These are phyloP conservation scores for Malthinus seriepunctatus DNA, from an alignment of 2,888 invertebrate species.

Conservation along the genomic window DNA sequence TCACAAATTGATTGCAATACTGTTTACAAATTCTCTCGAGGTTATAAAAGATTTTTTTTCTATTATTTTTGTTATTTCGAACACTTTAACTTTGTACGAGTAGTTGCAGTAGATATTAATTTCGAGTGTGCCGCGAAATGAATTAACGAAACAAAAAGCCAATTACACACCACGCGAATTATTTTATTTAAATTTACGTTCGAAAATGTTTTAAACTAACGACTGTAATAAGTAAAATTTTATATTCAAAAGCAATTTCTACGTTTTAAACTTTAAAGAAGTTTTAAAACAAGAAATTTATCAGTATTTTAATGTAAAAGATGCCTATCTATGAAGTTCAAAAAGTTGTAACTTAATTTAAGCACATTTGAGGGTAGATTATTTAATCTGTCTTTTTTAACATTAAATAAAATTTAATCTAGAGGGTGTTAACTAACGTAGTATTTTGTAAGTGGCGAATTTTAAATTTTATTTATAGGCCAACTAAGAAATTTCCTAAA, in stretches of 20 bases:
- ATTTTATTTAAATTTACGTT: not conserved
- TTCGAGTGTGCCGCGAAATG: no score
- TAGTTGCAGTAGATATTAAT: no score
- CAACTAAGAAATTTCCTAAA: constrained; percentile 18
- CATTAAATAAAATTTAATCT: constrained; percentile 32
- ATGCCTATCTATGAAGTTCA: constrained; percentile 17
- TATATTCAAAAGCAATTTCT: constrained; percentile 1
- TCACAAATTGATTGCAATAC: constrained; percentile 21
- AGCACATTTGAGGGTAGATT: constrained; percentile 28
- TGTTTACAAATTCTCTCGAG: not conserved
- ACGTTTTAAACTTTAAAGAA: constrained; percentile 20
- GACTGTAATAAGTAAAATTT: not conserved
- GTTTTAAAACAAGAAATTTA: constrained; percentile 24
- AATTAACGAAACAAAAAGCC: no score
- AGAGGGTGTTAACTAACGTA: constrained; percentile 28
- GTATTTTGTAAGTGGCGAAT: constrained; percentile 27
- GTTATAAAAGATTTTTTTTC: no score
- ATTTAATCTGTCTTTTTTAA: constrained; percentile 28
- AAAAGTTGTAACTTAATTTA: constrained; percentile 29
- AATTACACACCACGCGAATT: no score
- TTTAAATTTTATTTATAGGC: constrained; percentile 29
- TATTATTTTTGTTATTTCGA: no score
- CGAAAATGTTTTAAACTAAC: not conserved
- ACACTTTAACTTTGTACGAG: no score
- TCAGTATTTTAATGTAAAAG: constrained; percentile 24